These are phyloP conservation scores for Drosophila maculinotata DNA, from an alignment of 2,888 invertebrate species.

Conservation along the genomic window DNA sequence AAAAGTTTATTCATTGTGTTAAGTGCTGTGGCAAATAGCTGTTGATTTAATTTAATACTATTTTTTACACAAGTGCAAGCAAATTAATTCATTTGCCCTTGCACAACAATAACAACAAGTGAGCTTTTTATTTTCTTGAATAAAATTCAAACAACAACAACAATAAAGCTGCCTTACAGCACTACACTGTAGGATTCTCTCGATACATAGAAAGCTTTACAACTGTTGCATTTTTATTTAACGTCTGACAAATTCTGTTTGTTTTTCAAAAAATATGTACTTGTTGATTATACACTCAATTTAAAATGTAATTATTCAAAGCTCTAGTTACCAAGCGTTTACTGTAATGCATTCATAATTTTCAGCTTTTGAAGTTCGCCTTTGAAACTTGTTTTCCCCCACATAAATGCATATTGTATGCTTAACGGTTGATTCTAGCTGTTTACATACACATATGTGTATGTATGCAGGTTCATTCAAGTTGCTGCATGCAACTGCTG, in stretches of 20 bases:
- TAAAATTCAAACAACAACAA: constrained; percentile 1
- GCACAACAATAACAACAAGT: constrained; percentile 53
- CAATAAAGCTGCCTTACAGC: no score
- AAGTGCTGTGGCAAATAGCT: constrained; percentile 41
- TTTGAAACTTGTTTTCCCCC: constrained; percentile 39
- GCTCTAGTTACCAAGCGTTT: not conserved
- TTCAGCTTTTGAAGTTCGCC: constrained; percentile 6
- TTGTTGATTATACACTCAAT: no score
- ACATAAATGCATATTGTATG: constrained; percentile 21
- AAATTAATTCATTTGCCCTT: constrained; percentile 71
- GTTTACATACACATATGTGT: not conserved
- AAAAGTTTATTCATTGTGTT: constrained; percentile 50
- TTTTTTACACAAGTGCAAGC: constrained; percentile 43
- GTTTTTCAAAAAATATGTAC: no score
- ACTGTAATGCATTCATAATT: constrained; percentile 4
- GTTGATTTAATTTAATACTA: constrained; percentile 68
- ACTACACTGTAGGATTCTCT: no score
- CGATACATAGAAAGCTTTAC: no score
- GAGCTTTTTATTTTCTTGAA: constrained; percentile 11
- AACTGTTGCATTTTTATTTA: no score
- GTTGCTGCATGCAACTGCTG: constrained; percentile 46
- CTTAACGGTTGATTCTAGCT: constrained; percentile 48
- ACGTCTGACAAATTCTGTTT: no score
- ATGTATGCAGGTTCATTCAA: constrained; percentile 50
- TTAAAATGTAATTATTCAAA: no score